Evolutionary conservation across 2,888 invertebrate genomes (phyloP), one percentile per base, ranked within the genome.

Genomic region (Scaeva pyrastri): DNA sequence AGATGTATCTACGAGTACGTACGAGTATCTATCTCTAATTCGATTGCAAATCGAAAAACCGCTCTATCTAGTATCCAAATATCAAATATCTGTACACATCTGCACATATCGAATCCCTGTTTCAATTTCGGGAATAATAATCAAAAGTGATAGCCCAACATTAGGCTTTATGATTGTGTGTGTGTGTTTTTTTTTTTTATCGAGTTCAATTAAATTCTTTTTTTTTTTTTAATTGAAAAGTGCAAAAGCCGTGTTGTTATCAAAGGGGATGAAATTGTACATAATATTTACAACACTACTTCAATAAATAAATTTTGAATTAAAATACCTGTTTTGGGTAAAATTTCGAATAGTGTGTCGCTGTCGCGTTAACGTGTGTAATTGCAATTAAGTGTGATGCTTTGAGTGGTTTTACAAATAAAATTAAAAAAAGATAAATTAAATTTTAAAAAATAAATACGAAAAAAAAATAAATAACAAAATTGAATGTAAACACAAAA

Each of bases 71-170:
- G 14, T 19, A 23, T 23, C 2, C 23, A 11, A 2, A 23, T n/a
- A 12, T 55, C 26, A n/a, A 48, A 19, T 10, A 3, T 45, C 16
- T 7, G 10, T 19, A 71, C 16, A 56, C 31, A 21, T 64, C 6
- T 31, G 10, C 11, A 10, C 16, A 43, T 16, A 52, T n/a, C 2
- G 68, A 58, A 77, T 68, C 58, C 60, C 66, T 58, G 26, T 43
- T 31, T 31, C 48, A n/a, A 58, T 72, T 68, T 52, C 52, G 58
- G 72, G 50, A 36, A 11, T 21, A 55, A 70, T 68, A 73, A 68
- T 73, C 50, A 70, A 66, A 74, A 66, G 74, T 84, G 84, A 84
- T 84, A 78, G 72, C 50, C 79, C 58, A 56, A 71, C 55, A 80
- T 62, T 76, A 66, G 52, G 52, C 39, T 23, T 14, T 19, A 8